A percentile compares a stretch with the other conserved stretches of the same genome.
These are phyloP conservation scores for Pitta sordida DNA, from an alignment of 2,113 vertebrate species.

Conservation along the genomic window DNA sequence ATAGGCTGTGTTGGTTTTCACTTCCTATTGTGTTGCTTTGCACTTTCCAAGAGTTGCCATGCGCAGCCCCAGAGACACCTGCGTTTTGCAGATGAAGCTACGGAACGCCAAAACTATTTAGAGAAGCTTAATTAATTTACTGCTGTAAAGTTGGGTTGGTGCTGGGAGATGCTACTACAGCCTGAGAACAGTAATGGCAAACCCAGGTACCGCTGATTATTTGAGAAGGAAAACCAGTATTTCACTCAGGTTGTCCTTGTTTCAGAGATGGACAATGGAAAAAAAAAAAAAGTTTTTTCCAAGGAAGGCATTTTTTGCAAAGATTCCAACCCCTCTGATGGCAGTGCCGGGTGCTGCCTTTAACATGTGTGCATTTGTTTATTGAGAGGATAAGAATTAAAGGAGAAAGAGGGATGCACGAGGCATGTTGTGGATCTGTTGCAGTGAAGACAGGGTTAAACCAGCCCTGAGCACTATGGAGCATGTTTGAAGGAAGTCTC, in stretches of 20 bases:
- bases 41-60: conserved; percentile 4
- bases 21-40: conserved; percentile 37
- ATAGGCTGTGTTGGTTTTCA: conserved; percentile 46
- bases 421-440: neutral
- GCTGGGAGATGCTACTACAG: neutral
- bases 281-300: neutral
- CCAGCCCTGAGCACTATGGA: conserved; percentile 30
- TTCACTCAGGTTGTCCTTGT: neutral
- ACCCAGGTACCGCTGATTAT: neutral
- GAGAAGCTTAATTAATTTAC: neutral
- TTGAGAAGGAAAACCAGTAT: neutral
- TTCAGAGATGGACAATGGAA: neutral
- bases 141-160: neutral
- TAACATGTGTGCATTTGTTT: neutral
- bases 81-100: neutral
- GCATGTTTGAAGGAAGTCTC: conserved; percentile 65
- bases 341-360: neutral
- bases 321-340: neutral
- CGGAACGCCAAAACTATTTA: neutral
- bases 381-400: neutral
- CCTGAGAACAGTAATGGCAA: neutral
- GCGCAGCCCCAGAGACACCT: neutral
- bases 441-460: conserved; percentile 71
- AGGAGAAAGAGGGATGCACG: neutral
- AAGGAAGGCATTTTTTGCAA: neutral